Evolutionary conservation across 2,888 invertebrate species (phyloP).

Genomic region (Noctua janthina): DNA sequence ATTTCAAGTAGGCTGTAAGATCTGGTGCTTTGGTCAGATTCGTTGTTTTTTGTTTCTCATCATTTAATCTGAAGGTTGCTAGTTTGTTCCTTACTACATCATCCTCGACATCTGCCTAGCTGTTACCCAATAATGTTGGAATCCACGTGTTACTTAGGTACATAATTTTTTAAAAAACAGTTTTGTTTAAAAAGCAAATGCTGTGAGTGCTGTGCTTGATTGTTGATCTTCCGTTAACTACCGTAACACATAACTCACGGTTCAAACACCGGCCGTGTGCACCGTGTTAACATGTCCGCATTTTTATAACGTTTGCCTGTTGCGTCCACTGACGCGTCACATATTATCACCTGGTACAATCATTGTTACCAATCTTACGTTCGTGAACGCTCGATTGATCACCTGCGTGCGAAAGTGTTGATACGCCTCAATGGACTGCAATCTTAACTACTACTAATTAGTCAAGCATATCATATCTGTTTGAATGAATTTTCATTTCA

Average conservation of each 20-base stretch:
- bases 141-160: background rate
- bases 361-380: conserved; percentile 8
- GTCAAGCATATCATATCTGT: conserved; percentile 9
- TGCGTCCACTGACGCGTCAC: conserved; percentile 6
- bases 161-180: background rate
- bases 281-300: background rate
- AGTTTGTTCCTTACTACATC: background rate
- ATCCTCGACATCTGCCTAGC: background rate
- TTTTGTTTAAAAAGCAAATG: background rate
- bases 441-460: conserved; percentile 10
- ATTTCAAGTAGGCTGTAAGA: background rate
- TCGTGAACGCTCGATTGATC: conserved; percentile 17
- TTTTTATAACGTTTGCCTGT: background rate
- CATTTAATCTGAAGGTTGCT: background rate
- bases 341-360: conserved; percentile 5
- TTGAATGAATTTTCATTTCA: conserved; percentile 33
- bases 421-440: conserved; percentile 28
- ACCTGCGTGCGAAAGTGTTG: conserved; percentile 6
- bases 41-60: background rate
- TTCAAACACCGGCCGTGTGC: background rate
- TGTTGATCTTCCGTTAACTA: background rate
- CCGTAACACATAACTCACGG: background rate
- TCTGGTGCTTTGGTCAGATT: background rate
- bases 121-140: background rate
- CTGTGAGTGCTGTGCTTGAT: background rate